A percentile compares a stretch with the other conserved stretches of the same genome.
phyloP scores from a whole-genome alignment of 2,113 vertebrate species.

The Aptenodytes forsteri region DNA sequence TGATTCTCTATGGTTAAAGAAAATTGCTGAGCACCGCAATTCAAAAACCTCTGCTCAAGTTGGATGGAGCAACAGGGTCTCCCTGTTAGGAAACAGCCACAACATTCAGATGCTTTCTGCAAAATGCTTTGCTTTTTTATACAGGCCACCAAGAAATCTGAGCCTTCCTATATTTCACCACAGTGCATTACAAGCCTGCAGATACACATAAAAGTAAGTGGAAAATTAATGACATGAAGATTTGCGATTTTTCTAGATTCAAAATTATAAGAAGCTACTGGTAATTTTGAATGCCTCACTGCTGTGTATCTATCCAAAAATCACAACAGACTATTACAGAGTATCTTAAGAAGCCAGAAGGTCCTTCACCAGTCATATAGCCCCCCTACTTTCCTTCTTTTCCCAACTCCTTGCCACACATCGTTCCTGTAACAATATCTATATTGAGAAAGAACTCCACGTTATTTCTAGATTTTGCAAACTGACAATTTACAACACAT shows the following conservation, averaged over 20 bases:
- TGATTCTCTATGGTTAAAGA: not conserved
- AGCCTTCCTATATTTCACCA: not conserved
- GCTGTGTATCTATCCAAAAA: not conserved
- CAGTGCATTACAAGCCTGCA: not conserved
- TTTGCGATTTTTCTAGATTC: not conserved
- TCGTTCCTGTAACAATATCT: not conserved
- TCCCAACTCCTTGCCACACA: not conserved
- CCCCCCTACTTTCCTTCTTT: not conserved
- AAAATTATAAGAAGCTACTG: not conserved
- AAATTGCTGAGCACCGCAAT: conserved; percentile 12
- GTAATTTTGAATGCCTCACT: not conserved
- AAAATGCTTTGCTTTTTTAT: not conserved
- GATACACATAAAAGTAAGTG: not conserved
- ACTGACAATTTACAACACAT: not conserved
- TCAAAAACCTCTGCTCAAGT: not conserved
- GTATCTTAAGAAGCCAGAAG: not conserved
- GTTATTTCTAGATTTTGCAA: conserved; percentile 27
- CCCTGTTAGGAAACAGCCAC: not conserved
- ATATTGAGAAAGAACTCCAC: not conserved
- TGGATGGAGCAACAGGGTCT: not conserved
- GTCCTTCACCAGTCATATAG: not conserved
- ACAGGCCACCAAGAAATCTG: not conserved
- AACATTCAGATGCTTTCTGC: not conserved
- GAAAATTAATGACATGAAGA: not conserved
- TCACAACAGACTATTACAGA: not conserved